Conservation (phyloP, 2,113 vertebrate species). For the Carlito syrichta region DNA sequence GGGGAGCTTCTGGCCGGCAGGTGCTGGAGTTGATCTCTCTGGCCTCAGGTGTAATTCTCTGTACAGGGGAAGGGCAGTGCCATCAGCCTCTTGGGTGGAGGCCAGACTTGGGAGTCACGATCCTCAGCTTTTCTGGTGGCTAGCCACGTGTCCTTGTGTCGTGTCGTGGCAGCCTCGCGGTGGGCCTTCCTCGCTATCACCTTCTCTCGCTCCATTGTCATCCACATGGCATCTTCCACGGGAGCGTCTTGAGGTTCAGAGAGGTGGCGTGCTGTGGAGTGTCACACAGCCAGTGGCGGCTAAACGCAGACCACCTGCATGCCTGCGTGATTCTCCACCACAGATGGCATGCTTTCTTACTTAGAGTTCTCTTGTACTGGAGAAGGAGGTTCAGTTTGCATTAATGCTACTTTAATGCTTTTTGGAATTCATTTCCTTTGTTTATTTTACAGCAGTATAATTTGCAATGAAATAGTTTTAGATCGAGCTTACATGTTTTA, state of each 20-base stretch:
- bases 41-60: not conserved
- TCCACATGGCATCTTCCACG: rapidly evolving
- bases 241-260: not conserved
- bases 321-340: rapidly evolving
- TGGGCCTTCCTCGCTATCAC: not conserved
- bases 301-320: rapidly evolving
- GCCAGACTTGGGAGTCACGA: rapidly evolving
- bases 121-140: too few relatives aligned
- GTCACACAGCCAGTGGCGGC: not conserved
- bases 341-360: not conserved
- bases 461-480: conserved; percentile 60
- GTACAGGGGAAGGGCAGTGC: not conserved
- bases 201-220: not conserved
- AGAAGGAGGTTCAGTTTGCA: not conserved
- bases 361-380: not conserved
- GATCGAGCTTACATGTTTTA: conserved; percentile 48
- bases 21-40: rapidly evolving
- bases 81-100: not conserved
- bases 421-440: conserved; percentile 44
- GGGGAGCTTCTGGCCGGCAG: not conserved
- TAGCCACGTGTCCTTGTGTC: rapidly evolving
- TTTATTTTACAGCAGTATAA: conserved; percentile 58
- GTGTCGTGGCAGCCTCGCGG: not conserved
- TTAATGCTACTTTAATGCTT: not conserved
- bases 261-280: not conserved